Evolutionary conservation across 1,140 invertebrate species (phyloP).

Genomic region (Steinernema feltiae): DNA sequence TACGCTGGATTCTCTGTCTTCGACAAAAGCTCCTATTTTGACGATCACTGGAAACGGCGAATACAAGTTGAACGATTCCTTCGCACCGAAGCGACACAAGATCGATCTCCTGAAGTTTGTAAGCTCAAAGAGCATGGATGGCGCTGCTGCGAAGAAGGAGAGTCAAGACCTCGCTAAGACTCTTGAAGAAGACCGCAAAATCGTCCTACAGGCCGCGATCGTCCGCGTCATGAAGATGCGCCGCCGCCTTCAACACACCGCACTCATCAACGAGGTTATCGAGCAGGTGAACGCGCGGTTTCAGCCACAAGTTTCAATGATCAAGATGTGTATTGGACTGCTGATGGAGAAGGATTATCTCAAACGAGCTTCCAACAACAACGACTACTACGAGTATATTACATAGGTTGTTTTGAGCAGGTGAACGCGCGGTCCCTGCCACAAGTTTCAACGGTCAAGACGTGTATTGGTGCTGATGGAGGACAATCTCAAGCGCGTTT

Average conservation of each 20-base stretch:
- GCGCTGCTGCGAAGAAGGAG: slow-evolving; percentile 70
- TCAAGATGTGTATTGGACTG: slow-evolving; percentile 99
- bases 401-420: slow-evolving; percentile 74
- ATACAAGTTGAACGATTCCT: too few species aligned
- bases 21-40: slow-evolving; percentile 78
- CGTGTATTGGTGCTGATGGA: slow-evolving; percentile 74
- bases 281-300: slow-evolving; percentile 88
- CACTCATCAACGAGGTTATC: slow-evolving; percentile 84
- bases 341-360: slow-evolving; percentile 99
- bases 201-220: slow-evolving; percentile 87
- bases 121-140: slow-evolving; percentile 69
- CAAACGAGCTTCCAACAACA: slow-evolving; percentile 88
- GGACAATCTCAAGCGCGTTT: neutral
- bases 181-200: slow-evolving; percentile 95
- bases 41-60: slow-evolving; percentile 66
- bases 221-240: slow-evolving; percentile 99
- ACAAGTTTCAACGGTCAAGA: slow-evolving; percentile 92
- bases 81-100: slow-evolving; percentile 53
- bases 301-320: slow-evolving; percentile 92
- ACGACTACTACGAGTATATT: slow-evolving; percentile 77
- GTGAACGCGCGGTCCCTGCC: slow-evolving; percentile 90
- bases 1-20: slow-evolving; percentile 63
- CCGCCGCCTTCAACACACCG: slow-evolving; percentile 88
- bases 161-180: slow-evolving; percentile 95
- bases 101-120: neutral